Percentiles rank a stretch among this genome's conserved stretches.
Evolutionary conservation across 2,888 invertebrate genomes (phyloP).

Genomic region (Spodoptera picta): DNA sequence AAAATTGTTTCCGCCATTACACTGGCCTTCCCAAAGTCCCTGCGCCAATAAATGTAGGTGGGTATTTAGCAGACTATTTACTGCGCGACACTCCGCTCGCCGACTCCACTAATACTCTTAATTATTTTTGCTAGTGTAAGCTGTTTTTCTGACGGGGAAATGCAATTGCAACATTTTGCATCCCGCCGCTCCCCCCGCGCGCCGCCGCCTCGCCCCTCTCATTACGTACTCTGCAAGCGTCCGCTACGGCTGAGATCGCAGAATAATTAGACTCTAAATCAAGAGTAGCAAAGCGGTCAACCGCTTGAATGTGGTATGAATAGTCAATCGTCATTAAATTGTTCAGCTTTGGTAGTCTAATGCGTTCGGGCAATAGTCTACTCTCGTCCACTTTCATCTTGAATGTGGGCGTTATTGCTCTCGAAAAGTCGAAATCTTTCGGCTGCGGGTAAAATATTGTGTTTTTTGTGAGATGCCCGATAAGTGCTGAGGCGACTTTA

Average conservation of each 20-base stretch:
- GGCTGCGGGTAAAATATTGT: conserved; percentile 49
- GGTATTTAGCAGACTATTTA: conserved; percentile 87
- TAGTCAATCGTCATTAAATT: conserved; percentile 88
- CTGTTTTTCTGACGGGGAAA: conserved; percentile 86
- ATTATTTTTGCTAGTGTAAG: conserved; percentile 88
- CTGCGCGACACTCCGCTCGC: conserved; percentile 82
- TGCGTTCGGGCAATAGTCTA: conserved; percentile 70
- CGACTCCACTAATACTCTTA: conserved; percentile 87
- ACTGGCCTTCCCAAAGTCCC: conserved; percentile 76
- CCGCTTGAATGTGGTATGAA: conserved; percentile 86
- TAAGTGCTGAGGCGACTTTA: conserved; percentile 52
- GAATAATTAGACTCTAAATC: conserved; percentile 88
- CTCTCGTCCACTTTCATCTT: conserved; percentile 53
- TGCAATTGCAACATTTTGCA: conserved; percentile 87
- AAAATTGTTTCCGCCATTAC: conserved; percentile 84
- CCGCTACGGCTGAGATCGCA: conserved; percentile 84
- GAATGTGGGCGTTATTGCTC: conserved; percentile 51
- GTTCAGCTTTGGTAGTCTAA: conserved; percentile 87
- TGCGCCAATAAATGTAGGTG: conserved; percentile 86
- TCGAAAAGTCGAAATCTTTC: conserved; percentile 49
- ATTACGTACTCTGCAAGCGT: conserved; percentile 82
- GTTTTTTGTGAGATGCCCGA: conserved; percentile 49
- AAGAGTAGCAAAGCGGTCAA: conserved; percentile 86
- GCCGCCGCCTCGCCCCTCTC: conserved; percentile 70
- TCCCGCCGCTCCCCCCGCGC: conserved; percentile 67